These are phyloP conservation scores for Clupea harengus DNA, from an alignment of 2,113 vertebrate species.

Conservation along the genomic window DNA sequence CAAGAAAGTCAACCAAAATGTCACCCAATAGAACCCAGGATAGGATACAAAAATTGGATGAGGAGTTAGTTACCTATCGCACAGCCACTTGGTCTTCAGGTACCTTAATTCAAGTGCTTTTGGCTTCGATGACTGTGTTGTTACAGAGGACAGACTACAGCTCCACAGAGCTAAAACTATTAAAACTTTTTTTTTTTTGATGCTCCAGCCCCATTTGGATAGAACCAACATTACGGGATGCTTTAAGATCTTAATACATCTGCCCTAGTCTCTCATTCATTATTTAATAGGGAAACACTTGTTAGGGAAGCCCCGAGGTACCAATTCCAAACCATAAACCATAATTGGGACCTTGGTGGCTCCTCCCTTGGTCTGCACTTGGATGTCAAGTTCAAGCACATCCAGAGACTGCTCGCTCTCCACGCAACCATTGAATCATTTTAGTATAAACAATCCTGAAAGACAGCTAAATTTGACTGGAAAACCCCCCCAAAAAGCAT, in stretches of 20 bases:
- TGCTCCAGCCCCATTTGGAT: background rate
- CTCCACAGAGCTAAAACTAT: too few relatives aligned
- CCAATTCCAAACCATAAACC: background rate
- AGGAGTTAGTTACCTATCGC: background rate
- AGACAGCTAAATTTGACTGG: conserved; percentile 7
- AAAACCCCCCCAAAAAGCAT: background rate
- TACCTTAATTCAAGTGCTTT: background rate
- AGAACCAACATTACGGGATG: background rate
- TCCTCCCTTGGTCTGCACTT: background rate
- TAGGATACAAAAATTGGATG: background rate
- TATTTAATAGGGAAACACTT: background rate
- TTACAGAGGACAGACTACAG: background rate
- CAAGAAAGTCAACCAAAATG: background rate
- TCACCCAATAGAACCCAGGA: background rate
- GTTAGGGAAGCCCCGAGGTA: background rate
- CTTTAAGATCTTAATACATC: background rate
- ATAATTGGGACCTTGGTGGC: background rate
- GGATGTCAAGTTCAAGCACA: background rate
- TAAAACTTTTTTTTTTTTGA: background rate
- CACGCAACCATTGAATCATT: background rate
- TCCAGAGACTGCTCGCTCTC: background rate
- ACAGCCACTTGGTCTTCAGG: background rate
- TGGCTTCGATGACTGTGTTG: background rate
- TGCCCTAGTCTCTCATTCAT: background rate
- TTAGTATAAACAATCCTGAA: background rate